These are phyloP conservation scores for Corvus cornix DNA, from an alignment of 2,113 vertebrate genomes.

Conservation along the genomic window DNA sequence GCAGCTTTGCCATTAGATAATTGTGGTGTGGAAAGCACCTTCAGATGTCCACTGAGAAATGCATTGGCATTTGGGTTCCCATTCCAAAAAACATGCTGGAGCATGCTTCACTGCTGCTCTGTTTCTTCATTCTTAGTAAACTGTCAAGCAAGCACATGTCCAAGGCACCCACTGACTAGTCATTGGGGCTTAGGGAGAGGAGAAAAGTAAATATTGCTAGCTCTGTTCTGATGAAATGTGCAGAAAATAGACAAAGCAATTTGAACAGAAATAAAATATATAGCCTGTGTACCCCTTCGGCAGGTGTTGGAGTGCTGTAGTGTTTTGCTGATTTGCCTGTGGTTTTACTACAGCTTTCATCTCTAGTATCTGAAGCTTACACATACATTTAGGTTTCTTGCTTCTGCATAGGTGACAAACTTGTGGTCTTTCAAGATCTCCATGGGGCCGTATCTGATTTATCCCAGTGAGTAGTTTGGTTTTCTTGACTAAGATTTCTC, in stretches of 20 bases:
- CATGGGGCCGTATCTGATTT: not conserved
- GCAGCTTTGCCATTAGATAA: constrained; percentile 22
- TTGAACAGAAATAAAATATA: not conserved
- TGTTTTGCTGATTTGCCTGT: not conserved
- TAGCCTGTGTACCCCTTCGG: not conserved
- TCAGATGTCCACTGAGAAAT: not conserved
- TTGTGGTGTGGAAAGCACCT: not conserved
- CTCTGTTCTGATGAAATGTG: not conserved
- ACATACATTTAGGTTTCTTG: not conserved
- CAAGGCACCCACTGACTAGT: not conserved
- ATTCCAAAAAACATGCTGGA: not conserved
- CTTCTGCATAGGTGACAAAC: not conserved
- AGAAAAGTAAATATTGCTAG: not conserved
- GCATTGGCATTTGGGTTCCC: not conserved
- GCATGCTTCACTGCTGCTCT: not conserved
- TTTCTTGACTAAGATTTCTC: not conserved
- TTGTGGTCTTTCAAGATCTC: not conserved
- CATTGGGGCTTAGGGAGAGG: not conserved
- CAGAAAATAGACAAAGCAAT: not conserved
- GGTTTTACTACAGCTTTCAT: not conserved
- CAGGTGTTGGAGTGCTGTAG: not conserved
- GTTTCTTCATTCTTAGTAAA: not conserved
- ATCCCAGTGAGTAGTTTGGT: not conserved
- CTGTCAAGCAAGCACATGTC: not conserved
- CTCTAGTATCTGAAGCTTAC: not conserved